Evolutionary conservation across 2,113 vertebrate species (phyloP).

Genomic region (Otocyon megalotis): DNA sequence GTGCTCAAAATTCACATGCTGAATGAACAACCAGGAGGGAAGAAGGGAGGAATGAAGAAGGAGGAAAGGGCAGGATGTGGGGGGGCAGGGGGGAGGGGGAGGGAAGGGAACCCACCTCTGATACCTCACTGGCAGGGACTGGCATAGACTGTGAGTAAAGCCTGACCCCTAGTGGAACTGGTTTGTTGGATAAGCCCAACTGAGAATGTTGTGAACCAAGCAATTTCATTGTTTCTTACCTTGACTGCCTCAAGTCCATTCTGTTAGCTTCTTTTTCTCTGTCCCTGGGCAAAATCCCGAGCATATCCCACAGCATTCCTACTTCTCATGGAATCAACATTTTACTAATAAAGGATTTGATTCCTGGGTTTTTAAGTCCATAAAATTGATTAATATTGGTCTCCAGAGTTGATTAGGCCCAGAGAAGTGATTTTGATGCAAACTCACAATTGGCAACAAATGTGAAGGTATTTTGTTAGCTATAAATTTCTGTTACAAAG

Average conservation of each 20-base stretch:
- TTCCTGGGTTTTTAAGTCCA: background rate
- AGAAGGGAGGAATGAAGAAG: background rate
- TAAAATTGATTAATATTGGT: background rate
- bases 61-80: background rate
- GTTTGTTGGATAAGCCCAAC: background rate
- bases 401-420: background rate
- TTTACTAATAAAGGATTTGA: background rate
- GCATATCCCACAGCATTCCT: background rate
- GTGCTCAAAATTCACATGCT: background rate
- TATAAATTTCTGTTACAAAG: constrained; percentile 28
- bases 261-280: background rate
- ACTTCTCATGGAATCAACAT: background rate
- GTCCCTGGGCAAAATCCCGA: background rate
- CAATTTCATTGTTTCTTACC: background rate
- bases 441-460: background rate
- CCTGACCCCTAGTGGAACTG: constrained; percentile 28
- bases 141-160: background rate
- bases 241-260: background rate
- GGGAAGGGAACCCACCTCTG: background rate
- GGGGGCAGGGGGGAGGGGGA: too few species aligned
- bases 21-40: background rate
- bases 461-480: background rate
- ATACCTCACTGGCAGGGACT: background rate
- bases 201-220: background rate
- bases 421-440: background rate